Evolutionary conservation across 2,113 vertebrate species (phyloP).

Genomic region (Scortum barcoo): DNA sequence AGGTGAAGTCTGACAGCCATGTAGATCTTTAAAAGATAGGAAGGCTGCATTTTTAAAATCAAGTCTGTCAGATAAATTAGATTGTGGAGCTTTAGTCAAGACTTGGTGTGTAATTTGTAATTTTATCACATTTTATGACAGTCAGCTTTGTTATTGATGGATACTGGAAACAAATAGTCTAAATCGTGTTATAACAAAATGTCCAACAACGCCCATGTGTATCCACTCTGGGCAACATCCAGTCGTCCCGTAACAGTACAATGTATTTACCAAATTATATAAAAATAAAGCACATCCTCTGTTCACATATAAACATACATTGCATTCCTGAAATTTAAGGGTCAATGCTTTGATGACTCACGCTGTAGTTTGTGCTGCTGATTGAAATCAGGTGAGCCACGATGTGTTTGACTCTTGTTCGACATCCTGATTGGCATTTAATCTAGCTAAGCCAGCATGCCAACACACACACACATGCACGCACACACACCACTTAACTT

Average conservation of each 20-base stretch:
- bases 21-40: conserved; percentile 1
- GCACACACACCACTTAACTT: background rate
- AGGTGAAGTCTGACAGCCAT: background rate
- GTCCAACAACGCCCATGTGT: background rate
- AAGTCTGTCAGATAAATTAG: background rate
- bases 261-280: background rate
- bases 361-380: background rate
- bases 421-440: background rate
- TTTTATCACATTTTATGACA: background rate
- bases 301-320: background rate
- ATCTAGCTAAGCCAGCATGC: background rate
- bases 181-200: background rate
- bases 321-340: background rate
- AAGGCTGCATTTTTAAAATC: background rate
- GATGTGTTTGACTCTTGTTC: background rate
- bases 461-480: background rate
- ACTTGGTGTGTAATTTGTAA: background rate
- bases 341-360: background rate
- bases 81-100: background rate
- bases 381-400: background rate
- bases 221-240: background rate
- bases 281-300: background rate
- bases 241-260: background rate
- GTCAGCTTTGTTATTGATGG: conserved; percentile 3
- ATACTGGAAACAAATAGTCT: background rate